phyloP scores from a whole-genome alignment of 2,797 vertebrate genomes.

The Premnoplex brunnescens region DNA sequence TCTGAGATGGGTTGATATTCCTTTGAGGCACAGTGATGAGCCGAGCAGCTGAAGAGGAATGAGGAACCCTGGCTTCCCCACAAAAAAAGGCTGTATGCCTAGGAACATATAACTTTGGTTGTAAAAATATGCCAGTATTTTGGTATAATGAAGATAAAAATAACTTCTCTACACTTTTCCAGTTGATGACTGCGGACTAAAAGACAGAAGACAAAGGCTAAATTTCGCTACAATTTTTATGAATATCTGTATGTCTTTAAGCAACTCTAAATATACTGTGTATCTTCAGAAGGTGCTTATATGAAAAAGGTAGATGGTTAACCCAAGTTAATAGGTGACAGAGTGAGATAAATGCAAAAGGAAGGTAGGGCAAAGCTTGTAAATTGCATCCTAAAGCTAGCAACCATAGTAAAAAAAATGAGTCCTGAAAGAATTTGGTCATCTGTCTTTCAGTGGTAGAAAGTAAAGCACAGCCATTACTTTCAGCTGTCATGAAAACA shows the following conservation, averaged over 20 bases:
- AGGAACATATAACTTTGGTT: neutral
- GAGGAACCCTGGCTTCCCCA: neutral
- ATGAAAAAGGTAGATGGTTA: neutral
- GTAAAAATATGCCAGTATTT: neutral
- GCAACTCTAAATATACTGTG: neutral
- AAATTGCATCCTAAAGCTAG: neutral
- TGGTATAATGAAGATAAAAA: neutral
- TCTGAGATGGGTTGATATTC: neutral
- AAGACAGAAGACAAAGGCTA: neutral
- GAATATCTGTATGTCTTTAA: neutral
- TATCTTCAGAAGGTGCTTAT: neutral
- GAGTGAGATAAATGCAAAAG: neutral
- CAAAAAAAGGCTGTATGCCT: neutral
- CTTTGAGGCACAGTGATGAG: neutral
- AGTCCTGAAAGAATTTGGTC: neutral
- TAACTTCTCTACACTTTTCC: neutral
- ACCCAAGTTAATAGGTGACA: neutral
- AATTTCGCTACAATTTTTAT: neutral
- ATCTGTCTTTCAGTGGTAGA: neutral
- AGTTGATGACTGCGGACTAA: neutral
- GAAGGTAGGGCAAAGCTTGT: neutral
- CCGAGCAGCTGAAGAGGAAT: neutral
- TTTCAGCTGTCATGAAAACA: neutral
- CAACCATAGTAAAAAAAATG: neutral
- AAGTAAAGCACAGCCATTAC: neutral